These are phyloP conservation scores for Oreochromis mossambicus DNA, from an alignment of 2,797 vertebrate genomes.

Conservation along the genomic window DNA sequence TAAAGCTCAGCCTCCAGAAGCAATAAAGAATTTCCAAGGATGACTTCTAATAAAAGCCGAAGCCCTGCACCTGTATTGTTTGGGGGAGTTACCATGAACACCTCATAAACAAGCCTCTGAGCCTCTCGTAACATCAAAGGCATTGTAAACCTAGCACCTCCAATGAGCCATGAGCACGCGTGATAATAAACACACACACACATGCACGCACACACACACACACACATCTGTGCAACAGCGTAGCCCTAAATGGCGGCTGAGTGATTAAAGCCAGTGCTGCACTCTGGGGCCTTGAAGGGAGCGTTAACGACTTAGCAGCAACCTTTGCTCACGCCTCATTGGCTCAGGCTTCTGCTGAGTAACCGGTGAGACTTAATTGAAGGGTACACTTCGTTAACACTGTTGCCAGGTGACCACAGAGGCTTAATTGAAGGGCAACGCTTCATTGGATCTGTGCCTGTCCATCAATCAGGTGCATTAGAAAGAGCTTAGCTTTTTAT, in stretches of 20 bases:
- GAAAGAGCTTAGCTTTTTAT: neutral
- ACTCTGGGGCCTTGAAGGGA: conserved; percentile 6
- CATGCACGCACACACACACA: fast-evolving
- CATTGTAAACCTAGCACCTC: conserved; percentile 4
- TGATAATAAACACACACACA: neutral
- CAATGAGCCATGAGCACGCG: conserved; percentile 11
- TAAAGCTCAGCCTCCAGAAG: neutral
- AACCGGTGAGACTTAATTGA: conserved; percentile 34
- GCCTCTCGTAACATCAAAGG: conserved; percentile 4
- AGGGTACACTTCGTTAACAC: conserved; percentile 27
- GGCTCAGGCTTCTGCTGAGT: conserved; percentile 33
- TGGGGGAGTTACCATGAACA: conserved; percentile 7
- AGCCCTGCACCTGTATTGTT: conserved; percentile 16
- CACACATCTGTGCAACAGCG: neutral
- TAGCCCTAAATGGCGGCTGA: neutral
- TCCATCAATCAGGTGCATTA: conserved; percentile 51
- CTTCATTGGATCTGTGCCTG: conserved; percentile 25
- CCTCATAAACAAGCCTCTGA: conserved; percentile 37
- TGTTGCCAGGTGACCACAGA: conserved; percentile 48
- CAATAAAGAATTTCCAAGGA: conserved; percentile 22
- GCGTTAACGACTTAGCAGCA: conserved; percentile 5
- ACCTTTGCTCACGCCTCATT: conserved; percentile 36
- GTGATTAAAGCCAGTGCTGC: conserved; percentile 16
- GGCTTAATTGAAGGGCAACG: conserved; percentile 28
- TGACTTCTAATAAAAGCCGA: conserved; percentile 15